phyloP scores from a whole-genome alignment of 2,113 vertebrate species.

The Perca flavescens region DNA sequence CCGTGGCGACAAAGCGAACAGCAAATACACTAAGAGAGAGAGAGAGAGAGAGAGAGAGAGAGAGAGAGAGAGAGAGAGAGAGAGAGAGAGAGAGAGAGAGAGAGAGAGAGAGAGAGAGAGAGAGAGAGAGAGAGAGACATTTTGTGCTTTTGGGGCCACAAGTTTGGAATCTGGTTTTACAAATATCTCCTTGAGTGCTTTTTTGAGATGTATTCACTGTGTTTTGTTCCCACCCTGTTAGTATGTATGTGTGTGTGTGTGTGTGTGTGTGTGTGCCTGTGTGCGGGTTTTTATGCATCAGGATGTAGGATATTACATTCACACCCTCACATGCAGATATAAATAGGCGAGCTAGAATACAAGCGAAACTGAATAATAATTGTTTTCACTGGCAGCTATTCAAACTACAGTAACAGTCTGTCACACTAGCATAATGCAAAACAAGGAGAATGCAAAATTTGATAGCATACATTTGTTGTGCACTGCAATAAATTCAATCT shows the following conservation, averaged over 20 bases:
- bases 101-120: slow-evolving; percentile 46
- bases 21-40: slow-evolving; percentile 76
- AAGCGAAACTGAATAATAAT: slow-evolving; percentile 77
- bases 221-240: slow-evolving; percentile 53
- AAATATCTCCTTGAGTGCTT: slow-evolving; percentile 61
- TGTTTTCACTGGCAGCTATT: slow-evolving; percentile 79
- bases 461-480: slow-evolving; percentile 63
- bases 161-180: slow-evolving; percentile 56
- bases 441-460: slow-evolving; percentile 69
- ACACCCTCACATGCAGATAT: slow-evolving; percentile 72
- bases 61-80: slow-evolving; percentile 24
- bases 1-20: slow-evolving; percentile 79
- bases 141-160: slow-evolving; percentile 65
- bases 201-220: slow-evolving; percentile 48
- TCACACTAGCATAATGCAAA: slow-evolving; percentile 64
- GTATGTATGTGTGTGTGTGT: slow-evolving; percentile 14
- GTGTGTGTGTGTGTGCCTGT: slow-evolving; percentile 21
- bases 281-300: slow-evolving; percentile 47
- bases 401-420: slow-evolving; percentile 70
- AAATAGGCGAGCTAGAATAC: slow-evolving; percentile 73
- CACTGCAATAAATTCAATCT: slow-evolving; percentile 56
- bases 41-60: slow-evolving; percentile 28
- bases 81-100: slow-evolving; percentile 33
- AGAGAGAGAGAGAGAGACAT: slow-evolving; percentile 32
- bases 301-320: slow-evolving; percentile 70